Base-by-base conservation (phyloP, 2,888 invertebrate genomes). In the Tribolium freemani region DNA sequence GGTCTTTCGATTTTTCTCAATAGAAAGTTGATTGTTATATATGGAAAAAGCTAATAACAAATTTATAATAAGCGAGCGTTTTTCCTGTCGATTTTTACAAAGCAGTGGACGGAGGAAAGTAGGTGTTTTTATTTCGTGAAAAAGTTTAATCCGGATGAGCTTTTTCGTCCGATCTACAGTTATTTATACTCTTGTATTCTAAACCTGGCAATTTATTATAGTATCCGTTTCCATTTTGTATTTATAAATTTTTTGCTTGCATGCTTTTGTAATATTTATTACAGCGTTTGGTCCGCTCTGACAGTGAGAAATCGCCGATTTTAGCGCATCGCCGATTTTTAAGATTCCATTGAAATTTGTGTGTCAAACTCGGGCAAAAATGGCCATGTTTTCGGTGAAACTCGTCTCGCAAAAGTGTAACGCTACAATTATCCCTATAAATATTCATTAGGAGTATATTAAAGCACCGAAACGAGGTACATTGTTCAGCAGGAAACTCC, bases 391-490 rank as follows among this genome's bases (percentile, higher is more conserved):
- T 75, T 38, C 54, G 50, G 74, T 66, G 75, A 75, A 77, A 77
- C 71, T 74, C 72, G 74, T 66, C 66, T 67, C 45, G 38, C 26
- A 74, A 74, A 78, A 78, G 74, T 76, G 75, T 78, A 78, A 76
- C 76, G 75, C 71, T 70, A 71, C 74, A 76, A 75, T 78, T 75
- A 77, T 74, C 68, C 63, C 61, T 75, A 78, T 78, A 76, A 78
- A 77, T 78, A 78, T 78, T 78, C 76, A 77, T 78, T 77, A 76
- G 64, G 60, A 58, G 71, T 16, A 2, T 71, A 75, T 78, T 78
- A 78, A 77, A 76, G 64, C 63, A 71, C 76, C 72, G 74, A 77
- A 76, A 77, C 70, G 63, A 72, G 75, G 76, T 76, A 73, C 76
- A 78, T 78, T 78, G 77, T 78, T 71, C 51, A 44, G 54, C 75